These are phyloP conservation scores for Meghimatium bilineatum DNA, from an alignment of 2,888 invertebrate species.

Conservation along the genomic window DNA sequence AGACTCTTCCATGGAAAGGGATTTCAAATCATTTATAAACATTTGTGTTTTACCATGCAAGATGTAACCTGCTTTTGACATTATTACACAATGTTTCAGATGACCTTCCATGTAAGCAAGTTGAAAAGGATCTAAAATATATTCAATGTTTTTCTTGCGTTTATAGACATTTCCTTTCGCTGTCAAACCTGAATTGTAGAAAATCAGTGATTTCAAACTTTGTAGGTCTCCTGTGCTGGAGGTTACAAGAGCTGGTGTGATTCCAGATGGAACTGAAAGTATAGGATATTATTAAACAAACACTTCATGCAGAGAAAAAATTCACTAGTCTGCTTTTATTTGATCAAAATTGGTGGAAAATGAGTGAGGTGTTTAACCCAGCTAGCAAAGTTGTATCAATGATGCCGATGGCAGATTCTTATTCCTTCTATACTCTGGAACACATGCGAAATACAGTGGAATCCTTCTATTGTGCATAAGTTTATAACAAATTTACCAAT, in stretches of 20 bases:
- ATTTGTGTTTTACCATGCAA: slow-evolving; percentile 3
- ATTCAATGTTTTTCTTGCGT: slow-evolving; percentile 56
- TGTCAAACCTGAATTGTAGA: slow-evolving; percentile 58
- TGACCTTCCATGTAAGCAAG: slow-evolving; percentile 61
- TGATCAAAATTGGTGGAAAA: too few relatives aligned
- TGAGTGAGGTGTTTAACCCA: too few relatives aligned
- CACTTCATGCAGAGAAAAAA: too few relatives aligned
- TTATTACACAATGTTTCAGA: slow-evolving; percentile 59
- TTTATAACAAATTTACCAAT: too few relatives aligned
- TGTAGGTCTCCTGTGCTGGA: slow-evolving; percentile 60
- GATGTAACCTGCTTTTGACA: slow-evolving; percentile 60
- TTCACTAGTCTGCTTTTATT: too few relatives aligned
- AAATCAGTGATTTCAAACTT: slow-evolving; percentile 56
- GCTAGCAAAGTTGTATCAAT: too few relatives aligned
- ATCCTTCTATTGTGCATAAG: too few relatives aligned
- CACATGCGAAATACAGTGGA: too few relatives aligned
- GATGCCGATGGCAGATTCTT: too few relatives aligned
- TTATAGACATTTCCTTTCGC: slow-evolving; percentile 57
- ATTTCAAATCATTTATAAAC: slow-evolving; percentile 26
- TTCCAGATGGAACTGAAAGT: slow-evolving; percentile 61
- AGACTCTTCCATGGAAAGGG: too few relatives aligned
- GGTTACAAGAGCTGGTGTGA: slow-evolving; percentile 62
- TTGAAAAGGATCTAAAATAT: slow-evolving; percentile 62
- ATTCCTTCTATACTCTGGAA: too few relatives aligned
- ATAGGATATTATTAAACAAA: background rate